phyloP scores from a whole-genome alignment of 2,888 invertebrate genomes.

The Gortyna flavago region DNA sequence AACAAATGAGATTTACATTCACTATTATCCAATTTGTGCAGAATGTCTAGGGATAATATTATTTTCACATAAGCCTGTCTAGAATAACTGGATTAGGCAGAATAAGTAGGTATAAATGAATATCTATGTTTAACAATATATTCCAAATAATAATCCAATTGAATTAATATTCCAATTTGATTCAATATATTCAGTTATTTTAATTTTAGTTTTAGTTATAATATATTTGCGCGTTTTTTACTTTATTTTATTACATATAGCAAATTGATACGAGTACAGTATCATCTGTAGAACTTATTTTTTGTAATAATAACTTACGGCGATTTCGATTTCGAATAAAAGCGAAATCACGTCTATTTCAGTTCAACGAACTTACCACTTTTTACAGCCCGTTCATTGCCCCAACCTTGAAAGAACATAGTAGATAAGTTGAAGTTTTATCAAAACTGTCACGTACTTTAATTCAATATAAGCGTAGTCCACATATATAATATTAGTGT shows the following conservation, averaged over 20 bases:
- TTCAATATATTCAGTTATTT: too few relatives aligned
- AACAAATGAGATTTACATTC: slow-evolving; percentile 23
- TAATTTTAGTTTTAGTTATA: too few relatives aligned
- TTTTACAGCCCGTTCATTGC: slow-evolving; percentile 8
- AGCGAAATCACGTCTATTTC: not conserved
- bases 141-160: not conserved
- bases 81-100: slow-evolving; percentile 20
- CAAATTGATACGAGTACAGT: too few relatives aligned
- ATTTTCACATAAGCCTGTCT: slow-evolving; percentile 25
- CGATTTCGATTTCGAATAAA: not conserved
- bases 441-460: slow-evolving; percentile 63
- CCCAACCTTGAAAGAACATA: slow-evolving; percentile 28
- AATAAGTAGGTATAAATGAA: not conserved
- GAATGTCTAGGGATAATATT: slow-evolving; percentile 8
- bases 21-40: not conserved
- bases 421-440: slow-evolving; percentile 46
- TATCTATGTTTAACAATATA: not conserved
- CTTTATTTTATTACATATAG: too few relatives aligned
- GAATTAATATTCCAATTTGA: too few relatives aligned
- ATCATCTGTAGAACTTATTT: too few relatives aligned
- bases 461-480: slow-evolving; percentile 60
- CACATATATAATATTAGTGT: slow-evolving; percentile 58
- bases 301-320: not conserved
- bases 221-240: too few relatives aligned
- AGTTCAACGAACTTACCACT: slow-evolving; percentile 11